Percentiles rank a stretch among this genome's conserved stretches.
Evolutionary conservation across 2,113 vertebrate species (phyloP).

Genomic region (Reinhardtius hippoglossoides): DNA sequence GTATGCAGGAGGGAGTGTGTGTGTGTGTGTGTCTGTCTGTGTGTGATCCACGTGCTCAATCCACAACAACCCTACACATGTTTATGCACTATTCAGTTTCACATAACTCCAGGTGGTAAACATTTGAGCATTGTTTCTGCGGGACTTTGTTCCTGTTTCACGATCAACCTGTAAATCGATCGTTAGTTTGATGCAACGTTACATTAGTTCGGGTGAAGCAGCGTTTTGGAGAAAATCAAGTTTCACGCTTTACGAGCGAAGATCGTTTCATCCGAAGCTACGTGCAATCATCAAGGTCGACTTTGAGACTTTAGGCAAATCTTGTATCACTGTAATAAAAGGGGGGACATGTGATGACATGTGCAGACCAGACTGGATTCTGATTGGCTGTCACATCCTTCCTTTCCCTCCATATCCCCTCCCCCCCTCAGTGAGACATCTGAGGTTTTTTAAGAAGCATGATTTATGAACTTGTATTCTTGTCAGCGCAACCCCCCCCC

Average conservation of each 20-base stretch:
- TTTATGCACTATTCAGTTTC: constrained; percentile 66
- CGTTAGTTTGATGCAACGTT: too few species aligned
- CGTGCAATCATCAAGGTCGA: constrained; percentile 29
- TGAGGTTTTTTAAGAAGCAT: constrained; percentile 33
- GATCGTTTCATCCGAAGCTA: neutral
- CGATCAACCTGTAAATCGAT: constrained; percentile 14
- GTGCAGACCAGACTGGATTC: constrained; percentile 45
- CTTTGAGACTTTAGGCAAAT: constrained; percentile 29
- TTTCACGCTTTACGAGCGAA: constrained; percentile 3
- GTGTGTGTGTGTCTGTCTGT: constrained; percentile 24
- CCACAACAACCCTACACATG: constrained; percentile 54
- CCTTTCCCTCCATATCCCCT: constrained; percentile 15
- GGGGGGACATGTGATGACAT: constrained; percentile 58
- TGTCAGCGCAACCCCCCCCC: constrained; percentile 18
- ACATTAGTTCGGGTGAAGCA: too few species aligned
- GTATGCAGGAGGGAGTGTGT: constrained; percentile 63
- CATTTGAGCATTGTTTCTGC: constrained; percentile 36
- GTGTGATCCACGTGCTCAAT: constrained; percentile 60
- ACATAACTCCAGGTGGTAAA: constrained; percentile 44
- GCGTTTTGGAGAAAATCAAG: too few species aligned
- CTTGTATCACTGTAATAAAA: constrained; percentile 37
- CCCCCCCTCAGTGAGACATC: constrained; percentile 4
- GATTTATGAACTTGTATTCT: constrained; percentile 58
- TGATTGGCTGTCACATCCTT: constrained; percentile 45
- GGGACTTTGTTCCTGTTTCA: constrained; percentile 15